Conservation (phyloP, 2,888 invertebrate genomes). For the Piscicola geometra region DNA sequence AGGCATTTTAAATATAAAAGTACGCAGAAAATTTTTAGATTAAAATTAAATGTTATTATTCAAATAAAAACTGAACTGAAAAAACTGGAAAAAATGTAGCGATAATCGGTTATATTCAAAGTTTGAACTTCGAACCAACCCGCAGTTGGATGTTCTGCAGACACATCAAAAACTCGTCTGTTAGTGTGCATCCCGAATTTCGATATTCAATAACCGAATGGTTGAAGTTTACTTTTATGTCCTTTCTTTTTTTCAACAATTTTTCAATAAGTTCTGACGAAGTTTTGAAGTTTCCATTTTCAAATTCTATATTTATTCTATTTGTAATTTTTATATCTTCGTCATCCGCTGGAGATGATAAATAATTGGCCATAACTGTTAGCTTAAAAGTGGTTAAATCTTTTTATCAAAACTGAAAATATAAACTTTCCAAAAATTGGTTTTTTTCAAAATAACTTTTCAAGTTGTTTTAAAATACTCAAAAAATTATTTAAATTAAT, state of each 20-base stretch:
- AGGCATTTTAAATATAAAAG: background rate
- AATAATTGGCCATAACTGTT: no score
- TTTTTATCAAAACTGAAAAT: no score
- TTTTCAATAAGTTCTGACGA: background rate
- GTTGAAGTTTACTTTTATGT: conserved; percentile 75
- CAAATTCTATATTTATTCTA: background rate
- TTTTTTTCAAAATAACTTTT: no score
- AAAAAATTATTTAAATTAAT: no score
- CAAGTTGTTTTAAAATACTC: no score
- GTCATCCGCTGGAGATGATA: background rate
- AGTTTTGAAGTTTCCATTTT: background rate
- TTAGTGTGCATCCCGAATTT: conserved; percentile 63
- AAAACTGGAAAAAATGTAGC: background rate
- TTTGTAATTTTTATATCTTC: conserved; percentile 5
- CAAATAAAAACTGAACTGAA: background rate
- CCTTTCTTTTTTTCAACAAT: conserved; percentile 59
- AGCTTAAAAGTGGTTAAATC: no score
- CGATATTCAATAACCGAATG: conserved; percentile 78
- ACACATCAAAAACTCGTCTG: conserved; percentile 63
- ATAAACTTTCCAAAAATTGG: no score
- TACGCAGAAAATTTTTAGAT: background rate
- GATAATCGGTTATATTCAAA: background rate
- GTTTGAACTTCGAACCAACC: conserved; percentile 30
- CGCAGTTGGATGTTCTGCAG: conserved; percentile 47
- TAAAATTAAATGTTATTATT: background rate